Evolutionary conservation across 2,797 vertebrate genomes (phyloP).

Genomic region (Australoheros facetus): DNA sequence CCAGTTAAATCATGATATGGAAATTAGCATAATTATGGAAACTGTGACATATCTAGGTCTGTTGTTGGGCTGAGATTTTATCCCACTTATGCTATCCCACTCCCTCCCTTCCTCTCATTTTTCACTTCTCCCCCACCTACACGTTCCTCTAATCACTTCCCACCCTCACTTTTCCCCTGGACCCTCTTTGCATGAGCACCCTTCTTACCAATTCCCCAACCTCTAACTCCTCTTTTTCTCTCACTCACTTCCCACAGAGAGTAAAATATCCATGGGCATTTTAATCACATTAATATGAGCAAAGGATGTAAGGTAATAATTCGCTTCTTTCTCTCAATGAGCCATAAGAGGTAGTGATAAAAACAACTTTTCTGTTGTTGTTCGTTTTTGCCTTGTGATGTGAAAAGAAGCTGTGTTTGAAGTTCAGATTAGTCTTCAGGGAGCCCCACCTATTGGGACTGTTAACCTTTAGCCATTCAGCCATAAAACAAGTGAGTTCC

Average conservation of each 20-base stretch:
- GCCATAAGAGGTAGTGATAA: slow-evolving; percentile 71
- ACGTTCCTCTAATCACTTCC: slow-evolving; percentile 38
- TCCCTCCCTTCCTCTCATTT: slow-evolving; percentile 18
- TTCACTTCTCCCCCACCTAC: slow-evolving; percentile 31
- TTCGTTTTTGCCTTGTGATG: slow-evolving; percentile 78
- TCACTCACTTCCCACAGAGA: slow-evolving; percentile 68
- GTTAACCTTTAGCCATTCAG: slow-evolving; percentile 91
- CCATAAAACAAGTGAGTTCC: slow-evolving; percentile 88
- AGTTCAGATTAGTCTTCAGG: slow-evolving; percentile 87
- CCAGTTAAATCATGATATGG: slow-evolving; percentile 39
- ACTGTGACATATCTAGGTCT: slow-evolving; percentile 39
- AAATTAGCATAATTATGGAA: slow-evolving; percentile 49
- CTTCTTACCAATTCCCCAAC: slow-evolving; percentile 59
- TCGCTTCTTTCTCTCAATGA: slow-evolving; percentile 76
- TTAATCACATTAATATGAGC: slow-evolving; percentile 83
- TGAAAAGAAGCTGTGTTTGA: slow-evolving; percentile 71
- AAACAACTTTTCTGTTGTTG: slow-evolving; percentile 83
- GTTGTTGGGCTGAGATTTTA: slow-evolving; percentile 44
- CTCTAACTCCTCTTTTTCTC: slow-evolving; percentile 63
- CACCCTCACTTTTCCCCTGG: slow-evolving; percentile 5
- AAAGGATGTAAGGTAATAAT: slow-evolving; percentile 82
- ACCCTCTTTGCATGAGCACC: slow-evolving; percentile 32
- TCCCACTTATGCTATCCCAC: slow-evolving; percentile 7
- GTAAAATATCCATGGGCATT: slow-evolving; percentile 79
- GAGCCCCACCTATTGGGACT: slow-evolving; percentile 86